Evolutionary conservation across 2,888 invertebrate species (phyloP).

Genomic region (Bombylius major): DNA sequence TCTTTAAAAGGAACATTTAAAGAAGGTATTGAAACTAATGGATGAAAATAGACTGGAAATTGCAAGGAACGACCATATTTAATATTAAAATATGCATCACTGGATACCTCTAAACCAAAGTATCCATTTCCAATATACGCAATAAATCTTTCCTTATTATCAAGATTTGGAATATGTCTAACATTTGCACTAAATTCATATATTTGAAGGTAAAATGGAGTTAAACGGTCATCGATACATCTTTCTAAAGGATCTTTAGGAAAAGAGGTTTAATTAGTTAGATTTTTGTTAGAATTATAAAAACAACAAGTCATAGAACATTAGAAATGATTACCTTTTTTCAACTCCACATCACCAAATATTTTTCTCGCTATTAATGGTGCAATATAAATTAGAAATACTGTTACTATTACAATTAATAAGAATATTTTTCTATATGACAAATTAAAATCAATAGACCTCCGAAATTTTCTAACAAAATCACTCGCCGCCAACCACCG

Average conservation of each 20-base stretch:
- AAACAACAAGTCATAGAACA: background rate
- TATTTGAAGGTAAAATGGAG: constrained; percentile 46
- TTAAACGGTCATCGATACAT: constrained; percentile 54
- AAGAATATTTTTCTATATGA: constrained; percentile 33
- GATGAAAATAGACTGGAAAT: constrained; percentile 52
- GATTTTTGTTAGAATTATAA: background rate
- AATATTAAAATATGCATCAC: constrained; percentile 52
- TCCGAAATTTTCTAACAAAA: constrained; percentile 27
- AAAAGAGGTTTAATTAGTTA: background rate
- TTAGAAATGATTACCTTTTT: constrained; percentile 24
- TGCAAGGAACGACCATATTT: constrained; percentile 54
- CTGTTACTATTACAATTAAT: constrained; percentile 40
- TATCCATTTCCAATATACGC: constrained; percentile 67
- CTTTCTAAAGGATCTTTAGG: constrained; percentile 40
- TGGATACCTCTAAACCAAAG: constrained; percentile 50
- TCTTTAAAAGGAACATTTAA: constrained; percentile 46
- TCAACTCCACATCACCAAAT: constrained; percentile 39
- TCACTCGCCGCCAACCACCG: constrained; percentile 17
- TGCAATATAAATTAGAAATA: constrained; percentile 50
- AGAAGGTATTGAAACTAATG: constrained; percentile 43
- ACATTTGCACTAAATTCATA: constrained; percentile 56
- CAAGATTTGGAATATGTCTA: constrained; percentile 42
- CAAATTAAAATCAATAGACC: constrained; percentile 29
- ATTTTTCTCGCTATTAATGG: constrained; percentile 52
- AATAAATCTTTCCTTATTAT: constrained; percentile 47